A percentile compares a stretch with the other conserved stretches of the same genome.
Conservation (phyloP, 2,888 invertebrate species). For the Agonopterix heracliana region DNA sequence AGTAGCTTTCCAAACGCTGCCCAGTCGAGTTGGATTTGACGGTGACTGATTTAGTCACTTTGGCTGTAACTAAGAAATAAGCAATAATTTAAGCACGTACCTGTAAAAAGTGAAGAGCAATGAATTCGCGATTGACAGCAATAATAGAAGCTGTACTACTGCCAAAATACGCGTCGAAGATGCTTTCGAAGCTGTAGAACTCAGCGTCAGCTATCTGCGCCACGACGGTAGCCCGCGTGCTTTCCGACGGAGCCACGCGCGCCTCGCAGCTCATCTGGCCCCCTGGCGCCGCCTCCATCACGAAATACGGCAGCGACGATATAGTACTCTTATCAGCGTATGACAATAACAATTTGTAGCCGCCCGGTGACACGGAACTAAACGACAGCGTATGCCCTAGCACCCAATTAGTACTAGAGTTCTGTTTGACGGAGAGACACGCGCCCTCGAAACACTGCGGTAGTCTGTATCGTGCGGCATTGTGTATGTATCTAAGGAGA, state of each 20-base stretch:
- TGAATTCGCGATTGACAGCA: slow-evolving; percentile 64
- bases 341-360: slow-evolving; percentile 58
- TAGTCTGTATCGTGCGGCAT: slow-evolving; percentile 54
- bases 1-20: too few species aligned
- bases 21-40: too few species aligned
- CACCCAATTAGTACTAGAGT: slow-evolving; percentile 48
- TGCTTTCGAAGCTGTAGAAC: slow-evolving; percentile 61
- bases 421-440: slow-evolving; percentile 54
- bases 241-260: slow-evolving; percentile 51
- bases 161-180: slow-evolving; percentile 57
- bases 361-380: slow-evolving; percentile 68
- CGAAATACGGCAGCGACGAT: slow-evolving; percentile 53
- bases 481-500: slow-evolving; percentile 60
- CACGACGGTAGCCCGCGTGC: slow-evolving; percentile 55
- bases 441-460: slow-evolving; percentile 72
- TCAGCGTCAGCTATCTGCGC: slow-evolving; percentile 59
- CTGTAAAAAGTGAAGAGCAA: slow-evolving; percentile 64
- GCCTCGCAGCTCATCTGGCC: slow-evolving; percentile 66
- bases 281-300: slow-evolving; percentile 67
- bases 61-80: not conserved
- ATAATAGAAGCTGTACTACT: slow-evolving; percentile 58
- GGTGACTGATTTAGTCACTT: too few species aligned
- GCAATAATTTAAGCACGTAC: slow-evolving; percentile 21
- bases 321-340: slow-evolving; percentile 51
- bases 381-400: slow-evolving; percentile 60